Base-by-base conservation (phyloP, 2,888 invertebrate species). In the Exephanes ischioxanthus region DNA sequence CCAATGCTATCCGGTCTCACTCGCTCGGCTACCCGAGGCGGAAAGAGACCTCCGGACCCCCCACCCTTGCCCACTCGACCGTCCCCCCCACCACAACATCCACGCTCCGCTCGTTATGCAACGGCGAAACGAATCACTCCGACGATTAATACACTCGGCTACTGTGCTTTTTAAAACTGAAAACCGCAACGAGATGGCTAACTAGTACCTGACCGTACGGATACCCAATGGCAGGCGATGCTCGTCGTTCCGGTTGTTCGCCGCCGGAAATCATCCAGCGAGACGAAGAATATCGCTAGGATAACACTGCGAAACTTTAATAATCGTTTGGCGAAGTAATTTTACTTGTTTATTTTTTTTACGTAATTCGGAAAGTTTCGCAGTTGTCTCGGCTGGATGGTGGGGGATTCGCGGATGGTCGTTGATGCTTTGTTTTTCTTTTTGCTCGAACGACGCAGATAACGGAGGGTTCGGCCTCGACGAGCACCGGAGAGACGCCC, bases 391-490 rank as follows among this genome's bases (percentile, higher is more conserved):
- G 30, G 30, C 30, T 16, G 30, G 26, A 58, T 26, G 16, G 33
- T 33, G 61, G 37, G 53, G 51, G 53, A 33, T 58, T 68, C 26
- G n/a, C 77, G 53, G 33, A 55, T 41, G n/a, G 14, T 58, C 67
- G 61, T 70, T 76, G 16, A 63, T 30, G n/a, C 22, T 48, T 88
- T 87, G 26, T 5, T 53, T 19, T n/a, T 75, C 9, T 63, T 63
- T 61, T 76, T 14, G 45, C 11, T 45, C 45, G 14, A 19, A 14
- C 16, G 7, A n/a, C 45, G 41, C 91, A 94, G 93, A 92, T 93
- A 89, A 92, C 90, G 84, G 93, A 93, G 80, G 88, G 87, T 92
- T 91, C 90, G 70, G 95, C 95, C 91, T 95, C 95, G 87, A 94
- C 94, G 85, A 94, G 94, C 87, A 93, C 94, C 92, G 91, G 94